These are phyloP conservation scores for Leguminivora glycinivorella DNA, from an alignment of 1,140 invertebrate genomes.

Conservation along the genomic window DNA sequence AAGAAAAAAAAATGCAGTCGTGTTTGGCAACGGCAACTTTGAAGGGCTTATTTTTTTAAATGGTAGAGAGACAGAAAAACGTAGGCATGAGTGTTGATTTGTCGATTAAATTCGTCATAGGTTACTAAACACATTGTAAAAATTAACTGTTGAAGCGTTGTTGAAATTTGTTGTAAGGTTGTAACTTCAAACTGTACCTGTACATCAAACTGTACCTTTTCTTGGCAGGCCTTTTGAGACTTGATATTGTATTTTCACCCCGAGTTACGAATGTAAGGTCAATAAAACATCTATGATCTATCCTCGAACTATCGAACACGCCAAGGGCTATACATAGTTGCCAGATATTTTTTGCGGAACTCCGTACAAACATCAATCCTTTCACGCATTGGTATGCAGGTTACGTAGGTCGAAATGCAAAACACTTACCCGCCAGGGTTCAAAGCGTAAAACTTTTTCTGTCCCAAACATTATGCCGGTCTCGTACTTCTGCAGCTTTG, in stretches of 20 bases:
- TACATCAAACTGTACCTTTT: not conserved
- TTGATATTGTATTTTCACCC: not conserved
- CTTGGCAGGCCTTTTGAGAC: not conserved
- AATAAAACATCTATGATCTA: slow-evolving; percentile 9
- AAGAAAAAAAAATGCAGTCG: no score
- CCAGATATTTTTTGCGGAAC: slow-evolving; percentile 46
- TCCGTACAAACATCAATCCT: slow-evolving; percentile 71
- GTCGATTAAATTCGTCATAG: no score
- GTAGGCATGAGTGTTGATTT: no score
- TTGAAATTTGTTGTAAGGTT: no score
- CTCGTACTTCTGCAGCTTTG: slow-evolving; percentile 69
- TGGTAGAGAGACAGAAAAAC: no score
- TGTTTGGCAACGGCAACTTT: no score
- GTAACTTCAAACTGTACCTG: no score
- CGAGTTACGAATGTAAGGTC: not conserved
- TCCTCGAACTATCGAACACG: slow-evolving; percentile 9
- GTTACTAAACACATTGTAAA: no score
- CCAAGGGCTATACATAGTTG: slow-evolving; percentile 17
- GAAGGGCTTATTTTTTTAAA: no score
- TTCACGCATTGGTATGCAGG: slow-evolving; percentile 70
- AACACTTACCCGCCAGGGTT: slow-evolving; percentile 71
- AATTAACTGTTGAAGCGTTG: no score
- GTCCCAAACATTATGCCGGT: slow-evolving; percentile 72
- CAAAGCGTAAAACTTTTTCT: slow-evolving; percentile 74
- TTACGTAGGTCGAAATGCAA: slow-evolving; percentile 65